Evolutionary conservation across 2,113 vertebrate species (phyloP), one percentile per base, ranked within the genome.

Genomic region (Vimba vimba): DNA sequence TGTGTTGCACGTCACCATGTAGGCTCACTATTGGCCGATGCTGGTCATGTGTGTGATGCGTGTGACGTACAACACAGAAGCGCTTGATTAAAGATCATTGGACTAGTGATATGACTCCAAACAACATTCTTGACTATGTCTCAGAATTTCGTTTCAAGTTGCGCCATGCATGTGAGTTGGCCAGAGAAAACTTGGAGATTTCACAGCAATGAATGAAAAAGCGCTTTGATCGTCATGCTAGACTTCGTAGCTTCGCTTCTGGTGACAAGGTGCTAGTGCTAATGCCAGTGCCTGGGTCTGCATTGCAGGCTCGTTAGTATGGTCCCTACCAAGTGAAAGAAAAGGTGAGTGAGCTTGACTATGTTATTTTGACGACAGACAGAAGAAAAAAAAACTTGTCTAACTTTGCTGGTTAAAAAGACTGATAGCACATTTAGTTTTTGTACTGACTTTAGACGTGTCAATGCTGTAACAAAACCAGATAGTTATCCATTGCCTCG

Each of bases 251-350:
- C 13, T 25, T 47, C 6, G 4, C 36, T 11, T 0, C 71, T 12
- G 71, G 39, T 43, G 71, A 45, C 3, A 33, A 21, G 23, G 82
- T 84, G 8, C 23, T 84, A 12, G 80, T 68, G 39, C 64, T 69
- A 4, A 8, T 69, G 68, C 21, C 76, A 45, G 36, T 81, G 21
- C 25, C 52, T 6, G 52, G 50, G 2, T 80, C 25, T 10, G 43
- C 66, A 25, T 25, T 45, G 10, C 39, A 55, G 11, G 69, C 39
- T 25, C 5, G 25, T 0, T 79, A 79, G 4, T 79, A 17, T 60
- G 25, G 80, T 23, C 75, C 86, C 23, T 86, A 86, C 7, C 5
- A 8, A 0, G 73, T 86, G 0, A 47, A 86, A 4, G 11, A 66
- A 13, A 76, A 68, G 21, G 39, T 78, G 5, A 69, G 74, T 25